Evolutionary conservation across 2,888 invertebrate species (phyloP).

Genomic region (Entomobrya multifasciata): DNA sequence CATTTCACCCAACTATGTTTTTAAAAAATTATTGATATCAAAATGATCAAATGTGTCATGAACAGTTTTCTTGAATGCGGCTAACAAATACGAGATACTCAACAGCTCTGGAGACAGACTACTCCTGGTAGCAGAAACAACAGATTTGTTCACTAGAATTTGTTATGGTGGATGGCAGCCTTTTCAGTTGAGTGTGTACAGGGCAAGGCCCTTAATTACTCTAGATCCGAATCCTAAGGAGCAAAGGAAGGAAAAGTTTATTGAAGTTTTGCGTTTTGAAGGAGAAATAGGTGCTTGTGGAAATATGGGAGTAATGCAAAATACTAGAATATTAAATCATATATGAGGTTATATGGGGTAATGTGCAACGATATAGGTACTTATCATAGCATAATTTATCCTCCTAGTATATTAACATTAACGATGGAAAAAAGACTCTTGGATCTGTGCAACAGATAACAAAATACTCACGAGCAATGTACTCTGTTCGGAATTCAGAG

Average conservation of each 20-base stretch:
- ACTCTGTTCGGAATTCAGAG: conserved; percentile 67
- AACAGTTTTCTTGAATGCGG: conserved; percentile 75
- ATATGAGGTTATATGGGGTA: neutral
- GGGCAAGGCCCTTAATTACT: conserved; percentile 66
- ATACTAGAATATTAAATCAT: neutral
- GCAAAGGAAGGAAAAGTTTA: conserved; percentile 66
- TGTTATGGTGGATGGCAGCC: conserved; percentile 75
- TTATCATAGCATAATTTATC: too few species aligned
- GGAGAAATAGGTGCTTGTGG: conserved; percentile 72
- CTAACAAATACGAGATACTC: conserved; percentile 75
- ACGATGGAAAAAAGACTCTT: conserved; percentile 68
- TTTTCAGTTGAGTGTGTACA: conserved; percentile 70
- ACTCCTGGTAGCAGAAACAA: conserved; percentile 72
- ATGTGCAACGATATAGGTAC: neutral
- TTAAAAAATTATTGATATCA: neutral
- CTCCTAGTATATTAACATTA: conserved; percentile 69
- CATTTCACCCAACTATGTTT: neutral
- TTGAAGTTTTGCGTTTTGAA: conserved; percentile 73
- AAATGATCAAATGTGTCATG: conserved; percentile 4
- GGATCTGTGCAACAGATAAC: conserved; percentile 70
- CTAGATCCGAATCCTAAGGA: conserved; percentile 59
- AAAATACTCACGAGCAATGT: conserved; percentile 69
- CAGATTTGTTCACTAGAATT: conserved; percentile 71
- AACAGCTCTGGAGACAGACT: conserved; percentile 73
- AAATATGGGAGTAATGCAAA: conserved; percentile 69